Percentiles rank a stretch among this genome's conserved stretches.
Conservation (phyloP, 2,113 vertebrate species). For the Zeus faber region DNA sequence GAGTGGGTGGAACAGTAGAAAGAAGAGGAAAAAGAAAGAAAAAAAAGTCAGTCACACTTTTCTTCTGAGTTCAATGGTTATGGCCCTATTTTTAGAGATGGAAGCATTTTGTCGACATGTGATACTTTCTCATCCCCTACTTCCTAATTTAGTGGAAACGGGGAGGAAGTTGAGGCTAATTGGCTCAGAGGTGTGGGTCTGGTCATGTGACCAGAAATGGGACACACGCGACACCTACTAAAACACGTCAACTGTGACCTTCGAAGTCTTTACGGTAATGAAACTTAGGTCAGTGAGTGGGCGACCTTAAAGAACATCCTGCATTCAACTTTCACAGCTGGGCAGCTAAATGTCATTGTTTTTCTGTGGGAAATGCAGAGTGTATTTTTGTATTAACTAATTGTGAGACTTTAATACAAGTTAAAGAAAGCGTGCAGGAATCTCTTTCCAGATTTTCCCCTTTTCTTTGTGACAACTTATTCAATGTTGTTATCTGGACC, state of each 20-base stretch:
- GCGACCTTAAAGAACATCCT: conserved; percentile 45
- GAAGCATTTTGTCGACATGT: too few species aligned
- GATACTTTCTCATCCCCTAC: conserved; percentile 64
- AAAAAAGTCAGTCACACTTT: conserved; percentile 35
- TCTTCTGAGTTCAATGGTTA: conserved; percentile 39
- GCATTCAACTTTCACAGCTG: conserved; percentile 27
- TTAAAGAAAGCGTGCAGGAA: too few species aligned
- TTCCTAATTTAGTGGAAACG: conserved; percentile 74
- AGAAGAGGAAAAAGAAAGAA: too few species aligned
- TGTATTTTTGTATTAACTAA: neutral
- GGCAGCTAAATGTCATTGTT: conserved; percentile 8
- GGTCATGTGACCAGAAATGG: conserved; percentile 58
- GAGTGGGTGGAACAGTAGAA: too few species aligned
- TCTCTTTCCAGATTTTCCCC: too few species aligned
- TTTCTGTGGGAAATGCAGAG: neutral
- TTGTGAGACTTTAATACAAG: too few species aligned
- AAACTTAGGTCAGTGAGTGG: conserved; percentile 17
- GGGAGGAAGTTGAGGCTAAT: conserved; percentile 66
- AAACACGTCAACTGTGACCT: conserved; percentile 35
- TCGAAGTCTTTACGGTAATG: conserved; percentile 40
- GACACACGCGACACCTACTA: conserved; percentile 31
- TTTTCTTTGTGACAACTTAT: neutral
- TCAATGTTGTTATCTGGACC: neutral
- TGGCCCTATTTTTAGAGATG: conserved; percentile 63
- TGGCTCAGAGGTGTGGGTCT: conserved; percentile 41